Evolutionary conservation across 2,797 vertebrate genomes (phyloP).

Genomic region (Synaphobranchus kaupii): DNA sequence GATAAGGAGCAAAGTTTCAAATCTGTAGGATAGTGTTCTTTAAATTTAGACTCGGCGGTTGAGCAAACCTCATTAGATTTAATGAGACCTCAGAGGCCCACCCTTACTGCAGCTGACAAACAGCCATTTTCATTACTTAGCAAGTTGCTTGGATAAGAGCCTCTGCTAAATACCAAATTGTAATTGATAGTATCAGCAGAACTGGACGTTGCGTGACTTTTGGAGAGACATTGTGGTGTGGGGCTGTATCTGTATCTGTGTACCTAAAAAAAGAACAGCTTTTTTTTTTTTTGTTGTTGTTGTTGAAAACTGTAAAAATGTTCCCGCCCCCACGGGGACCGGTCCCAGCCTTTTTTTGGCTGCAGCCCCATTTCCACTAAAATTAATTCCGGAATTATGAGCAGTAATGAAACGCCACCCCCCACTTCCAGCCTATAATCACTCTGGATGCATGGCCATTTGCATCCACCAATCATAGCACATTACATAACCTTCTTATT

Average conservation of each 20-base stretch:
- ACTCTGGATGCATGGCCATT: not conserved
- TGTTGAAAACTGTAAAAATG: not conserved
- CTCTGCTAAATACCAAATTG: too few species aligned
- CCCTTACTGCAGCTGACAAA: not conserved
- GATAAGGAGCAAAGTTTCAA: not conserved
- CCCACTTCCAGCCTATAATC: not conserved
- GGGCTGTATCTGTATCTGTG: not conserved
- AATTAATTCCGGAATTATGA: not conserved
- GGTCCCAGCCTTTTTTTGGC: not conserved
- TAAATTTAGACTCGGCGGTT: not conserved
- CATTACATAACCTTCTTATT: not conserved
- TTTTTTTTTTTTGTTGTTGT: not conserved
- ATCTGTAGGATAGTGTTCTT: not conserved
- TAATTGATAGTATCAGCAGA: not conserved
- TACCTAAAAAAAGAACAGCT: not conserved
- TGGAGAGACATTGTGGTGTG: not conserved
- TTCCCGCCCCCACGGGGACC: not conserved
- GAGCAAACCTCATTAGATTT: not conserved
- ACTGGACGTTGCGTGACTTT: not conserved
- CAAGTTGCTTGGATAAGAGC: too few species aligned
- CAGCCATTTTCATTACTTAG: not conserved
- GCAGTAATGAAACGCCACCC: not conserved
- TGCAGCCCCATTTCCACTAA: not conserved
- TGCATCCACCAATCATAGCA: not conserved
- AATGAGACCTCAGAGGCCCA: not conserved